phyloP scores from a whole-genome alignment of 1,140 invertebrate species.

The Sycobia sp. region DNA sequence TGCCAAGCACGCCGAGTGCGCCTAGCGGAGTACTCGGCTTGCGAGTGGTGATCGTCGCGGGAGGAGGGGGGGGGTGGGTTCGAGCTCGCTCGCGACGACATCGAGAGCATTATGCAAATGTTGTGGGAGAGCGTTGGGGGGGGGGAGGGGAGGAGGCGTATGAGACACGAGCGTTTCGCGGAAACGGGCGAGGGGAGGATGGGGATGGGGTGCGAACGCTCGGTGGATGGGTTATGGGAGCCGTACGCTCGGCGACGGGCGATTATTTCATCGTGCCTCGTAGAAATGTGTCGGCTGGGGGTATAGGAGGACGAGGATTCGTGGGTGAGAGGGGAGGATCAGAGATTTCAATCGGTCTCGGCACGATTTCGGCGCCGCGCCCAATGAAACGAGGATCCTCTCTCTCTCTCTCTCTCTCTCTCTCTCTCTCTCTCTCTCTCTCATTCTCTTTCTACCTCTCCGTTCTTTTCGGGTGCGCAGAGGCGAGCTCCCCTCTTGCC shows the following conservation, averaged over 20 bases:
- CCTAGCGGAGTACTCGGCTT: too few species aligned
- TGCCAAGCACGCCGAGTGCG: conserved; percentile 40
- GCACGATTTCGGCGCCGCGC: conserved; percentile 28
- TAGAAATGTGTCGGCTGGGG: too few species aligned
- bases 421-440: neutral
- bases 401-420: neutral
- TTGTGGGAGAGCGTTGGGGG: too few species aligned
- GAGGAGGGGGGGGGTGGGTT: neutral
- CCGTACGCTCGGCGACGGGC: conserved; percentile 37
- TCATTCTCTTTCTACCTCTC: neutral
- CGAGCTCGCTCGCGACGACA: conserved; percentile 16
- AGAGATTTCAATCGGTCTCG: conserved; percentile 29
- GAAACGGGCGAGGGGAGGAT: neutral
- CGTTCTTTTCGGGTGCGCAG: too few species aligned
- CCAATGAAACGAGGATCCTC: neutral
- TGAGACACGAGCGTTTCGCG: neutral
- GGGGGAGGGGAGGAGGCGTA: too few species aligned
- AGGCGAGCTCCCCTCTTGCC: too few species aligned
- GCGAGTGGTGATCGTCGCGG: too few species aligned
- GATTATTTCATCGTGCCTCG: conserved; percentile 36
- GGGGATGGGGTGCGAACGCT: neutral
- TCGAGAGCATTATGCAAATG: conserved; percentile 44
- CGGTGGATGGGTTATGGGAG: too few species aligned
- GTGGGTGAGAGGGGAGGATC: conserved; percentile 7
- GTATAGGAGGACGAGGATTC: neutral